These are phyloP conservation scores for Andrena marginata DNA, from an alignment of 2,888 invertebrate genomes.

Conservation along the genomic window DNA sequence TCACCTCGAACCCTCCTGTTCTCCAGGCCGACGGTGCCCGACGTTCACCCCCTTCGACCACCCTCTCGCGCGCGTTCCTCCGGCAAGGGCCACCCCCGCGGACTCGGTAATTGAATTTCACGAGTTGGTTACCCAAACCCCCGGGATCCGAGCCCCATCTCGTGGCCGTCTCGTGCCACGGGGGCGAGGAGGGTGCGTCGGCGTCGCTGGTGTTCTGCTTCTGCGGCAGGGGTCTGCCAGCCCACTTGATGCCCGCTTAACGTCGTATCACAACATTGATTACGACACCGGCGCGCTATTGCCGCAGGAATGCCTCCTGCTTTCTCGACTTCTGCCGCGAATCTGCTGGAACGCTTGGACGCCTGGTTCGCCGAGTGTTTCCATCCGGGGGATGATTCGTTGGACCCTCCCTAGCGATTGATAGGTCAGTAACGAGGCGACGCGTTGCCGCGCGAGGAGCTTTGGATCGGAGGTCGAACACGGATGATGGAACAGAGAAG, in stretches of 20 bases:
- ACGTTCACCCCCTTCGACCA: slow-evolving; percentile 63
- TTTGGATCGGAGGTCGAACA: neutral
- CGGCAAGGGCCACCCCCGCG: slow-evolving; percentile 73
- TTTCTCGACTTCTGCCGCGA: neutral
- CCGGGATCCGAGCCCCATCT: slow-evolving; percentile 62
- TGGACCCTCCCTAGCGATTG: neutral
- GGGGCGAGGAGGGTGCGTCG: slow-evolving; percentile 50
- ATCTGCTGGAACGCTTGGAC: slow-evolving; percentile 10
- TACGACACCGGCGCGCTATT: slow-evolving; percentile 59
- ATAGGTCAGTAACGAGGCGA: neutral
- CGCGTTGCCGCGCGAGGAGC: neutral
- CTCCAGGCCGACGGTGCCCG: slow-evolving; percentile 51
- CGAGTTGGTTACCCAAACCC: slow-evolving; percentile 85
- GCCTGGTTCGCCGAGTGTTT: neutral
- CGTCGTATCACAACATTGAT: slow-evolving; percentile 78
- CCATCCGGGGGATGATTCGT: neutral
- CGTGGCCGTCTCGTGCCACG: slow-evolving; percentile 62
- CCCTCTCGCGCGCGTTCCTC: slow-evolving; percentile 69
- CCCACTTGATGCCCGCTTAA: slow-evolving; percentile 79
- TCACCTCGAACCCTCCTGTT: slow-evolving; percentile 51
- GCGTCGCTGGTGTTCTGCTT: slow-evolving; percentile 42
- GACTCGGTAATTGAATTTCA: slow-evolving; percentile 85
- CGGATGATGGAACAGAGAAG: neutral
- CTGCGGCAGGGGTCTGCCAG: slow-evolving; percentile 63
- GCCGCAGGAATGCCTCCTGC: slow-evolving; percentile 40